phyloP scores from a whole-genome alignment of 2,113 vertebrate genomes.

The Tupaia tana region DNA sequence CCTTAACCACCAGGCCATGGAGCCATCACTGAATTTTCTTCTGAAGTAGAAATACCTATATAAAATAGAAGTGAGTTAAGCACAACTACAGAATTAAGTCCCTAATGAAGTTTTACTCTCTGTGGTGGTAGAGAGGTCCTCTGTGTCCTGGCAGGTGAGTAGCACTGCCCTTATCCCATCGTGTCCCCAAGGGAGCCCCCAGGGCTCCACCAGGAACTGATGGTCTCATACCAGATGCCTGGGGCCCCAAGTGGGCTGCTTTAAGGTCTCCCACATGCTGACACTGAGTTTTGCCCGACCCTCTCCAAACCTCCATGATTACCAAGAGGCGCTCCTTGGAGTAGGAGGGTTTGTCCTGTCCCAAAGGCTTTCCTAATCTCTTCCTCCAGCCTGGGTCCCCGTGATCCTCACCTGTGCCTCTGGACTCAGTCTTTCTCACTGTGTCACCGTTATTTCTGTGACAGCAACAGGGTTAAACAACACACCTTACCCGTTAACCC shows the following conservation, averaged over 20 bases:
- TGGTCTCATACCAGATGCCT: background rate
- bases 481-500: background rate
- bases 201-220: background rate
- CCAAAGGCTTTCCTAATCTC: accelerated
- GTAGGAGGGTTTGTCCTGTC: background rate
- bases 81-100: background rate
- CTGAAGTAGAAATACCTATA: background rate
- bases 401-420: background rate
- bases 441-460: background rate
- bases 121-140: background rate
- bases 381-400: background rate
- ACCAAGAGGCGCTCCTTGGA: background rate
- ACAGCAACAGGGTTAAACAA: background rate
- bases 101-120: background rate
- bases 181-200: background rate
- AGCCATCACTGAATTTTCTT: background rate
- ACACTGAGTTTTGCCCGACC: background rate
- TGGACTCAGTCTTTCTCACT: background rate
- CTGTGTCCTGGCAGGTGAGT: accelerated
- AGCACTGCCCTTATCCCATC: accelerated
- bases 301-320: background rate
- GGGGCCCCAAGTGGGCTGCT: too few relatives aligned
- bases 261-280: accelerated
- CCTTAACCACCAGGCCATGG: too few relatives aligned
- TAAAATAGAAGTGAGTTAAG: background rate